phyloP scores from a whole-genome alignment of 2,888 invertebrate species.

The Prenolepis imparis region DNA sequence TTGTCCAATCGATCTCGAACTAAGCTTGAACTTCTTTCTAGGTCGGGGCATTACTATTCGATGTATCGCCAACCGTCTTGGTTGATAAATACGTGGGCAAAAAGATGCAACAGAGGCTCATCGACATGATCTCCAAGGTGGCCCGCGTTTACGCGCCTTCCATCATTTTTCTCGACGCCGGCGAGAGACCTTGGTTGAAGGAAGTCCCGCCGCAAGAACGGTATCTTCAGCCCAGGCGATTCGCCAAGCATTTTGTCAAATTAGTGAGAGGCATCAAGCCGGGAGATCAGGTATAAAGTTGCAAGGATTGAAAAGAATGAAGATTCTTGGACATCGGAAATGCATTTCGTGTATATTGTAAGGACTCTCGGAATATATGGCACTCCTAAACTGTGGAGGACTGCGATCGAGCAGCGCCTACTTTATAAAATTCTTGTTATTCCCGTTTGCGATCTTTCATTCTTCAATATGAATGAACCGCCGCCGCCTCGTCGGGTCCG shows the following conservation, averaged over 20 bases:
- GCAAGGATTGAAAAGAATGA: neutral
- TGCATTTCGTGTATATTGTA: neutral
- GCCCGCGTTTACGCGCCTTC: conserved; percentile 91
- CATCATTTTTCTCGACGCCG: conserved; percentile 90
- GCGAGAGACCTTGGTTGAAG: conserved; percentile 91
- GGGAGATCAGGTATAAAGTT: conserved; percentile 87
- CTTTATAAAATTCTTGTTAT: conserved; percentile 71
- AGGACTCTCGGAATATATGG: conserved; percentile 10
- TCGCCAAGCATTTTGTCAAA: conserved; percentile 90
- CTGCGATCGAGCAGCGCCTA: conserved; percentile 68
- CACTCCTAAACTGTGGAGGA: conserved; percentile 60
- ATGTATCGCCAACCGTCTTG: conserved; percentile 91
- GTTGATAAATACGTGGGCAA: conserved; percentile 91
- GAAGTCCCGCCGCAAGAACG: conserved; percentile 89
- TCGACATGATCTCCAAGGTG: conserved; percentile 90
- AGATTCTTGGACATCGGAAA: neutral
- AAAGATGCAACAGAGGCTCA: conserved; percentile 90
- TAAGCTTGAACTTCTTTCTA: conserved; percentile 18
- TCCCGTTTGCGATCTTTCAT: conserved; percentile 71
- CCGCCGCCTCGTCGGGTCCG: conserved; percentile 50
- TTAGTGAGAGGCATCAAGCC: conserved; percentile 90
- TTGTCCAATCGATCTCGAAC: neutral
- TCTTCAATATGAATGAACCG: conserved; percentile 72
- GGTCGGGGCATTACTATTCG: conserved; percentile 92
- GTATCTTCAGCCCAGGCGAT: conserved; percentile 89